Percentiles rank a stretch among this genome's conserved stretches.
These are phyloP conservation scores for Etheostoma spectabile DNA, from an alignment of 2,113 vertebrate genomes.

Conservation along the genomic window DNA sequence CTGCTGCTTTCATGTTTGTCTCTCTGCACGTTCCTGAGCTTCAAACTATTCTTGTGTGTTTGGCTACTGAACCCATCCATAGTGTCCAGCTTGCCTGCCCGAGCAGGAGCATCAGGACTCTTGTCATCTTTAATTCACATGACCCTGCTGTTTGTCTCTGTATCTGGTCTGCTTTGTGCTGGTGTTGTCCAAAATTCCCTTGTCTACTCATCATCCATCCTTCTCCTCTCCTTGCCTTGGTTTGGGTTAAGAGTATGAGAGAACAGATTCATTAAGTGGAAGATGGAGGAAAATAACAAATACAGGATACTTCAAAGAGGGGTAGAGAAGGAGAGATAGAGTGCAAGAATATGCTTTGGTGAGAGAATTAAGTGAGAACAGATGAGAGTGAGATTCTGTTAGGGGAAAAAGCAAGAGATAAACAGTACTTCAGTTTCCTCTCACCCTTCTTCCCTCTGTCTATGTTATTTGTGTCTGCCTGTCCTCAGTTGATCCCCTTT, in stretches of 20 bases:
- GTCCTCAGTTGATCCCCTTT: conserved; percentile 57
- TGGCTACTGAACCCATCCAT: conserved; percentile 21
- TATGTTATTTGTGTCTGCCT: background rate
- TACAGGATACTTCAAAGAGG: conserved; percentile 10
- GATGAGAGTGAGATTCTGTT: conserved; percentile 6
- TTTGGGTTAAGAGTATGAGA: conserved; percentile 35
- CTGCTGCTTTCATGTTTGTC: conserved; percentile 36
- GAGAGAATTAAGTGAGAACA: conserved; percentile 4
- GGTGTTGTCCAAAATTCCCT: conserved; percentile 46
- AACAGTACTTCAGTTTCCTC: conserved; percentile 12
- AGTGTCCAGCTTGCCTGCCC: conserved; percentile 17
- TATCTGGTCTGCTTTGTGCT: conserved; percentile 37
- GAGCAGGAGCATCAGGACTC: conserved; percentile 32
- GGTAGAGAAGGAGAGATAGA: background rate
- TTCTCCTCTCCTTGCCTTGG: conserved; percentile 19
- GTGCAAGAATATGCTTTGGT: conserved; percentile 13
- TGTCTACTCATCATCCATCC: conserved; percentile 55
- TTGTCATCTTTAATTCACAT: conserved; percentile 70
- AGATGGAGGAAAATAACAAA: conserved; percentile 25
- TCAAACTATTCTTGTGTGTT: conserved; percentile 8
- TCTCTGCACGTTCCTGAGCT: background rate
- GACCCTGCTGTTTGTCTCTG: conserved; percentile 46
- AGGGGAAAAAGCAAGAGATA: conserved; percentile 2
- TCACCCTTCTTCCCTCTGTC: background rate
- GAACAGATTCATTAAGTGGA: conserved; percentile 34